phyloP scores from a whole-genome alignment of 2,888 invertebrate species.

The Julus scanicus region DNA sequence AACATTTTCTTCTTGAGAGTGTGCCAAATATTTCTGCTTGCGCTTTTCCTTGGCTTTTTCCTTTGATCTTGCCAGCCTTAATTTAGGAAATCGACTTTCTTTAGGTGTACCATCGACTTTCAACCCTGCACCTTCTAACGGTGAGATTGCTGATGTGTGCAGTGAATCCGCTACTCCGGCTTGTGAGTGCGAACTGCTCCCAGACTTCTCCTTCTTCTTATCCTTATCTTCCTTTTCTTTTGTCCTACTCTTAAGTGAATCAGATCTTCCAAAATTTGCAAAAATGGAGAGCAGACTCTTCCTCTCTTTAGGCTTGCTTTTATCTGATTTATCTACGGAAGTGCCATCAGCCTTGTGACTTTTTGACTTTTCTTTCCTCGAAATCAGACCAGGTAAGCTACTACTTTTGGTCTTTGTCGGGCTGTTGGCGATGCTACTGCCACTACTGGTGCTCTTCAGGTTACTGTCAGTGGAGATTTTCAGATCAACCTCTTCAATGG shows the following conservation, averaged over 20 bases:
- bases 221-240: constrained; percentile 61
- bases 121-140: constrained; percentile 60
- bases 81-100: constrained; percentile 59
- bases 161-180: not conserved
- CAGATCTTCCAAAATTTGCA: constrained; percentile 59
- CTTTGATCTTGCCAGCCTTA: constrained; percentile 60
- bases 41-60: constrained; percentile 61
- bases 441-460: not conserved
- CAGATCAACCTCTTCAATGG: constrained; percentile 22
- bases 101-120: constrained; percentile 61
- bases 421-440: not conserved
- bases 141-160: constrained; percentile 57
- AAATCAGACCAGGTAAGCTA: constrained; percentile 54
- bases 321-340: constrained; percentile 43
- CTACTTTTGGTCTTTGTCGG: constrained; percentile 17
- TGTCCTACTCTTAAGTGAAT: constrained; percentile 62
- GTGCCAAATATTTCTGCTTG: constrained; percentile 59
- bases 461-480: not conserved
- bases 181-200: not conserved
- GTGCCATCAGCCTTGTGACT: not conserved
- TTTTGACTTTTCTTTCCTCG: constrained; percentile 54
- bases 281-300: constrained; percentile 60
- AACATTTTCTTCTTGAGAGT: constrained; percentile 36
- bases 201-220: constrained; percentile 60
- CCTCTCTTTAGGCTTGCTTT: constrained; percentile 59